Evolutionary conservation across 1,140 invertebrate genomes (phyloP), one percentile per base, ranked within the genome.

Genomic region (Drosophila chauvacae): DNA sequence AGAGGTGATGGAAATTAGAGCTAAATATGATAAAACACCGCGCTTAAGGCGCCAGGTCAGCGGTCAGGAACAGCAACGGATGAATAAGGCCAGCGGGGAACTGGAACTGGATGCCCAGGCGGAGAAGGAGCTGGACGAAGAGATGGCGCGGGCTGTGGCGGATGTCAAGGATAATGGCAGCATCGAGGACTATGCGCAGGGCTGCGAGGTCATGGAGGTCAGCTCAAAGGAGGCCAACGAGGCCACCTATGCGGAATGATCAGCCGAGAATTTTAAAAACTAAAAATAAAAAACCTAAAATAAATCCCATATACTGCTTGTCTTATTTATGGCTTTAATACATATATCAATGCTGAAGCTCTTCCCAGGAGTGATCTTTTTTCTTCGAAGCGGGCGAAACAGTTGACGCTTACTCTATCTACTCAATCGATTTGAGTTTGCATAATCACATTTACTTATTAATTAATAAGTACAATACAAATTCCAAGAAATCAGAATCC

Each of bases 141-240:
- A 57, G 11, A 41, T 50, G 53, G 48, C 41, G 7, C 20, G 16
- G 28, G 45, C n/a, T 6, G 20, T 16, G 13, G 42, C 44, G 14
- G 65, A 70, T 16, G 7, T 18, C 13, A 77, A 65, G 44, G 72
- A 71, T 16, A 75, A 65, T 35, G 55, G 56, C 35, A 80, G 78
- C 53, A 45, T 72, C 33, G 87, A 87, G 45, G 87, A 91, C 37
- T 91, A 91, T 33, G 88, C 71, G 7, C 80, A 88, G 60, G 88
- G 88, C 33, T 91, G 88, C 26, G 88, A 84, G 26, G 80, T 81
- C 10, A 62, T 75, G 55, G 87, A 91, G 26, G 61, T 71, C 14
- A 68, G 73, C 45, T 81, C 88, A 26, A 77, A 87, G 9, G 83
- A 88, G 72, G 72, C 57, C 39, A 91, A 91, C 37, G 83, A 88